phyloP scores from a whole-genome alignment of 2,113 vertebrate species.

The Gallinago paraguaiae region DNA sequence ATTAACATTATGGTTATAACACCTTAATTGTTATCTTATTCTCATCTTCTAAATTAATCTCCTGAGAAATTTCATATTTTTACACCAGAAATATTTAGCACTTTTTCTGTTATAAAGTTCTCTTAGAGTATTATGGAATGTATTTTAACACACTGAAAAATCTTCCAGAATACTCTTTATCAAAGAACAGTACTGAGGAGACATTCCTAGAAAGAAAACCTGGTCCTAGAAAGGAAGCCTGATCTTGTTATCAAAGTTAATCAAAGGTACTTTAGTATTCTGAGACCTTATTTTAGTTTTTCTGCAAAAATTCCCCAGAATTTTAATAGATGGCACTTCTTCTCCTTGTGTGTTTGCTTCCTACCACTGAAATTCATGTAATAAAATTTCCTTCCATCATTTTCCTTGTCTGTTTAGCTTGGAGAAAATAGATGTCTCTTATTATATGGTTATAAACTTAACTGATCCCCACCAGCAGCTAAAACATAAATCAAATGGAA shows the following conservation, averaged over 20 bases:
- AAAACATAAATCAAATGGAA: slow-evolving; percentile 6
- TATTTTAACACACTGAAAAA: background rate
- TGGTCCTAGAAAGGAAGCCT: background rate
- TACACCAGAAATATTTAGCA: background rate
- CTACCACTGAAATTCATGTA: background rate
- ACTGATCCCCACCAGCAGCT: background rate
- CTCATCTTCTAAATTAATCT: background rate
- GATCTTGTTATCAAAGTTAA: background rate
- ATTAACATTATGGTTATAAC: background rate
- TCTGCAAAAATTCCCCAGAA: background rate
- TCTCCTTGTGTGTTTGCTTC: background rate
- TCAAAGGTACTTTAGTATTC: background rate
- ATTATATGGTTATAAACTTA: background rate
- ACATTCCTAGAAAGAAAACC: background rate
- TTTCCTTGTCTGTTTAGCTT: background rate
- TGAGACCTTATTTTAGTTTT: background rate
- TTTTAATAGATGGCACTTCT: background rate
- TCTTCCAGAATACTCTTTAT: background rate
- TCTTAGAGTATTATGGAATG: background rate
- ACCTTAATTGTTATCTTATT: background rate
- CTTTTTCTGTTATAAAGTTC: background rate
- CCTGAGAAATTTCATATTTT: background rate
- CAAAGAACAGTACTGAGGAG: background rate
- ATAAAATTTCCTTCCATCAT: background rate
- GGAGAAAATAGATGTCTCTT: slow-evolving; percentile 8